A percentile compares a stretch with the other conserved stretches of the same genome.
Evolutionary conservation across 1,140 invertebrate species (phyloP).

Genomic region (Popillia japonica): DNA sequence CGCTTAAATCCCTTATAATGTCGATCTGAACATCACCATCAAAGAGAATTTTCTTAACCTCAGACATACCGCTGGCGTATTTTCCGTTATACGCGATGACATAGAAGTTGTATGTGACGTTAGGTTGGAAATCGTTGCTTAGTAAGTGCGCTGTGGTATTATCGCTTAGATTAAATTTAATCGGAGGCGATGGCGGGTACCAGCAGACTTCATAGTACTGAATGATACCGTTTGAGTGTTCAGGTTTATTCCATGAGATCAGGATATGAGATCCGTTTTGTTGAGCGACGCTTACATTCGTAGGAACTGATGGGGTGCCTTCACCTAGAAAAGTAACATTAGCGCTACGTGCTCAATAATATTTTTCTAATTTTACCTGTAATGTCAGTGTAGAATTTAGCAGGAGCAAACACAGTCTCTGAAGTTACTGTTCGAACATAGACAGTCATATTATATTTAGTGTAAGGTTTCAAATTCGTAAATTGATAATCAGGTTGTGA

Average conservation of each 20-base stretch:
- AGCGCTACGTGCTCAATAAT: not conserved
- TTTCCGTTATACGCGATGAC: slow-evolving; percentile 73
- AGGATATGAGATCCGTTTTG: slow-evolving; percentile 69
- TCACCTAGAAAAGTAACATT: slow-evolving; percentile 14
- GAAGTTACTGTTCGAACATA: slow-evolving; percentile 68
- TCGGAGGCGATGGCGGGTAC: slow-evolving; percentile 58
- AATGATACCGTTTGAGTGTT: slow-evolving; percentile 70
- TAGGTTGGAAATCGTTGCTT: slow-evolving; percentile 67
- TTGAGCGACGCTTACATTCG: slow-evolving; percentile 71
- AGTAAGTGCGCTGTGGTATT: slow-evolving; percentile 65
- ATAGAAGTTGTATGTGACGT: slow-evolving; percentile 77
- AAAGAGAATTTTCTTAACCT: slow-evolving; percentile 66
- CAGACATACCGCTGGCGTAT: slow-evolving; percentile 67
- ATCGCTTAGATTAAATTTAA: slow-evolving; percentile 48
- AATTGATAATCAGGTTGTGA: slow-evolving; percentile 67
- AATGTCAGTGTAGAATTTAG: slow-evolving; percentile 66
- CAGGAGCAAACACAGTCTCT: slow-evolving; percentile 65
- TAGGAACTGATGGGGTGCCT: slow-evolving; percentile 69
- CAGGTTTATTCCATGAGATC: slow-evolving; percentile 73
- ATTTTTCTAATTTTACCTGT: slow-evolving; percentile 60
- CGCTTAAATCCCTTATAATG: slow-evolving; percentile 66
- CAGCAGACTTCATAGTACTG: slow-evolving; percentile 68
- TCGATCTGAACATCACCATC: slow-evolving; percentile 71
- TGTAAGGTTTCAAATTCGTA: slow-evolving; percentile 72
- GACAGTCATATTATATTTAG: slow-evolving; percentile 80